Percentiles rank a stretch among this genome's conserved stretches.
Evolutionary conservation across 2,797 vertebrate genomes (phyloP).

Genomic region (Poeciliopsis turneri): DNA sequence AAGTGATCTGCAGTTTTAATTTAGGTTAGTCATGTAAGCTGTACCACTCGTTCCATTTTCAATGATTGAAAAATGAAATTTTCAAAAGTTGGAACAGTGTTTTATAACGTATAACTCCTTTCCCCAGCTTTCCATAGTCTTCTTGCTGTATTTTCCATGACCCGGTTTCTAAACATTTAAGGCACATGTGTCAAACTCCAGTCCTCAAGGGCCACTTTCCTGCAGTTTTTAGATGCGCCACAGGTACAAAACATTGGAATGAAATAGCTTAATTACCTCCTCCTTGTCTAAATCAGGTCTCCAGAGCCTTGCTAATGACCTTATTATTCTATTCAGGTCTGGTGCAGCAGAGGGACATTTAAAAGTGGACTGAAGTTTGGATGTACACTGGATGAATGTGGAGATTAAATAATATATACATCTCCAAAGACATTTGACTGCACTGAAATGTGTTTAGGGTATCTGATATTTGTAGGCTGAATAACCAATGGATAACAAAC

Average conservation of each 20-base stretch:
- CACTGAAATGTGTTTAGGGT: neutral
- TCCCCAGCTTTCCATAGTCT: neutral
- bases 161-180: neutral
- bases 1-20: neutral
- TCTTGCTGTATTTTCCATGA: neutral
- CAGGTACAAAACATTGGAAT: too few species aligned
- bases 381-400: neutral
- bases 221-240: too few species aligned
- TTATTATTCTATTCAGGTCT: too few species aligned
- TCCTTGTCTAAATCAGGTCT: too few species aligned
- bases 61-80: neutral
- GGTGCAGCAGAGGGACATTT: too few species aligned
- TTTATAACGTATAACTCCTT: neutral
- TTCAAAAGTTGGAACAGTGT: neutral
- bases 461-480: neutral
- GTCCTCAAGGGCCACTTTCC: too few species aligned
- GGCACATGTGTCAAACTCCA: too few species aligned
- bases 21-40: neutral
- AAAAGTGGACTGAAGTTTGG: too few species aligned
- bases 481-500: neutral
- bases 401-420: neutral
- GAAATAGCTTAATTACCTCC: too few species aligned
- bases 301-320: too few species aligned
- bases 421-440: neutral
- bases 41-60: neutral